Percentiles rank a stretch among this genome's conserved stretches.
Evolutionary conservation across 2,797 vertebrate genomes (phyloP).

Genomic region (Spondyliosoma cantharus): DNA sequence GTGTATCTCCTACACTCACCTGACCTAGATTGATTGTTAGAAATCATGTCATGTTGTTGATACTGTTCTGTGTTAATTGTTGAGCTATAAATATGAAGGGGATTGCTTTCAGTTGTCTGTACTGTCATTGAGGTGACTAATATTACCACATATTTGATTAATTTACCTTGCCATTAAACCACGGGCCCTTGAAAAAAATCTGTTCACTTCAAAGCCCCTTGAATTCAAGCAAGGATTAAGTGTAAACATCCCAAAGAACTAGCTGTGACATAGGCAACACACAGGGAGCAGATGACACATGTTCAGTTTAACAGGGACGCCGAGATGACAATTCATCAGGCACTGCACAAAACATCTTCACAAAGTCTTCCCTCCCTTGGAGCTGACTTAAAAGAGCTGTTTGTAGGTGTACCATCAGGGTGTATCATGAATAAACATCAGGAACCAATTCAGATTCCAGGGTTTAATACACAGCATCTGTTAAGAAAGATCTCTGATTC

Average conservation of each 20-base stretch:
- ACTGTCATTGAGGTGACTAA: too few species aligned
- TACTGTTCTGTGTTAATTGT: too few species aligned
- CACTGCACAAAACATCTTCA: background rate
- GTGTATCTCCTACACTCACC: too few species aligned
- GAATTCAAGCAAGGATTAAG: background rate
- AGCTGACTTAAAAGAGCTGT: background rate
- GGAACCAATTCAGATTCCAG: background rate
- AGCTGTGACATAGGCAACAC: background rate
- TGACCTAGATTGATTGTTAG: too few species aligned
- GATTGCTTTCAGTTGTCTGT: too few species aligned
- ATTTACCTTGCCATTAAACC: too few species aligned
- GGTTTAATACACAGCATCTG: background rate
- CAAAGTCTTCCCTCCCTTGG: background rate
- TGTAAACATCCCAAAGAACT: background rate
- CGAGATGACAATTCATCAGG: background rate
- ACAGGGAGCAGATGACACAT: background rate
- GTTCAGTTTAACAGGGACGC: background rate
- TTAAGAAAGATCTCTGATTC: background rate
- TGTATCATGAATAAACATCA: constrained; percentile 23
- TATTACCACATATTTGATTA: too few species aligned
- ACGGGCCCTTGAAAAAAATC: too few species aligned
- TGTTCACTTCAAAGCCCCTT: too few species aligned
- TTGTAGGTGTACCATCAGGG: background rate
- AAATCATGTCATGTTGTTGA: too few species aligned
- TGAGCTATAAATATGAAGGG: too few species aligned